These are phyloP conservation scores for Diorhabda elongata DNA, from an alignment of 1,140 invertebrate genomes.

Conservation along the genomic window DNA sequence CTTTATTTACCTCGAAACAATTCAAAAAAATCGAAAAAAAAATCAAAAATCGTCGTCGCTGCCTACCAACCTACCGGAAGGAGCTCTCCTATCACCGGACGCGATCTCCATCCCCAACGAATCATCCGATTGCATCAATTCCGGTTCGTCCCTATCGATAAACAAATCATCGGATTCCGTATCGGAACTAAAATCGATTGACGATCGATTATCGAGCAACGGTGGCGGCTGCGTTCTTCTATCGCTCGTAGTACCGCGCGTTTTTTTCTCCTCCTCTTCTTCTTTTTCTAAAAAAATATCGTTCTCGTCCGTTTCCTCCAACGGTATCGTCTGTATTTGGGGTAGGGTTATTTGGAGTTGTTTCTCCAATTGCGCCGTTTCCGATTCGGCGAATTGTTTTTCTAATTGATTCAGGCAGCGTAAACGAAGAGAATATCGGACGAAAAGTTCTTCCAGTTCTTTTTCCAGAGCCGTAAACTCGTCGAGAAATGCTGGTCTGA, in stretches of 20 bases:
- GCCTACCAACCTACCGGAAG: slow-evolving; percentile 30
- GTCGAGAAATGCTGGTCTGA: slow-evolving; percentile 92
- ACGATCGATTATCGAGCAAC: slow-evolving; percentile 35
- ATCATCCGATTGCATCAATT: slow-evolving; percentile 44
- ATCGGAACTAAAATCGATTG: slow-evolving; percentile 40
- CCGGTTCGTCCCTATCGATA: slow-evolving; percentile 45
- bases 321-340: slow-evolving; percentile 36
- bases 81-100: slow-evolving; percentile 32
- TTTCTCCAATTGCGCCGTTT: slow-evolving; percentile 51
- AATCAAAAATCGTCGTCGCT: slow-evolving; percentile 45
- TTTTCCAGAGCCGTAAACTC: slow-evolving; percentile 90
- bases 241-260: slow-evolving; percentile 40
- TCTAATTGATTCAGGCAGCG: slow-evolving; percentile 83
- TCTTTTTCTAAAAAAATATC: slow-evolving; percentile 32
- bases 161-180: slow-evolving; percentile 44
- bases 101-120: slow-evolving; percentile 42
- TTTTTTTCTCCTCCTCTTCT: slow-evolving; percentile 26
- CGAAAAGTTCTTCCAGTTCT: slow-evolving; percentile 80
- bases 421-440: slow-evolving; percentile 82
- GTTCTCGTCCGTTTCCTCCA: slow-evolving; percentile 32
- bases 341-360: slow-evolving; percentile 37
- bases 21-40: neutral
- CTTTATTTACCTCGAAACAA: neutral
- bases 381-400: slow-evolving; percentile 66
- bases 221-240: slow-evolving; percentile 29